Base-by-base conservation (phyloP, 1,140 invertebrate species). In the Polypedilum vanderplanki region DNA sequence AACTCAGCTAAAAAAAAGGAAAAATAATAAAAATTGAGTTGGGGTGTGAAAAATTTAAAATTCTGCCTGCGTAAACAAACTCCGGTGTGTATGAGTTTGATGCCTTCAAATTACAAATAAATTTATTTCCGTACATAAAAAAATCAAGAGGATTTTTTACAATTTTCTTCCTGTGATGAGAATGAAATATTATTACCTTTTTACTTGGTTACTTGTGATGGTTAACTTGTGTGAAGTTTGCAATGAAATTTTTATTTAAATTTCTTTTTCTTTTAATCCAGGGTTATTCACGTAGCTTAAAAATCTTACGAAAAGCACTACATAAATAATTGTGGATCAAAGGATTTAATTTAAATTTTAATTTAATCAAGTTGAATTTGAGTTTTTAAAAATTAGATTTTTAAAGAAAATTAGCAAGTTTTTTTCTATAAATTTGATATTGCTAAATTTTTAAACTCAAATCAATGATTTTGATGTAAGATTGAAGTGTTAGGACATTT, bases 41-140 rank as follows among this genome's bases (percentile, higher is more conserved):
- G 46, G 12, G 46, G 46, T 57, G 46, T 57, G 46, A 57, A 57
- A 57, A 57, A 57, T 57, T 57, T 57, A 57, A 15, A 57, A 57
- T 57, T 57, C 46, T n/a, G 46, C n/a, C n/a, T 57, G 46, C 46
- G 46, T 57, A 57, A 57, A 57, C 46, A 57, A 57, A 12, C 46
- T n/a, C 4, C 46, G 46, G 46, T 57, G 46, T 33, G 24, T n/a
- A 57, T n/a, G n/a, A 57, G 12, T 57, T 33, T 57, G 46, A 57
- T 57, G 46, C 46, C 46, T 57, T 57, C 12, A 57, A 57, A 57
- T 57, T 57, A 57, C 46, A 57, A 57, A 57, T 57, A 57, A 57
- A 57, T 57, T 57, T 57, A 57, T 57, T 57, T 57, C 46, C 46
- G 12, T n/a, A 57, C 46, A 57, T 57, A 57, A 57, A 57, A 57